Evolutionary conservation across 2,888 invertebrate species (phyloP).

Genomic region (Limnephilus rhombicus): DNA sequence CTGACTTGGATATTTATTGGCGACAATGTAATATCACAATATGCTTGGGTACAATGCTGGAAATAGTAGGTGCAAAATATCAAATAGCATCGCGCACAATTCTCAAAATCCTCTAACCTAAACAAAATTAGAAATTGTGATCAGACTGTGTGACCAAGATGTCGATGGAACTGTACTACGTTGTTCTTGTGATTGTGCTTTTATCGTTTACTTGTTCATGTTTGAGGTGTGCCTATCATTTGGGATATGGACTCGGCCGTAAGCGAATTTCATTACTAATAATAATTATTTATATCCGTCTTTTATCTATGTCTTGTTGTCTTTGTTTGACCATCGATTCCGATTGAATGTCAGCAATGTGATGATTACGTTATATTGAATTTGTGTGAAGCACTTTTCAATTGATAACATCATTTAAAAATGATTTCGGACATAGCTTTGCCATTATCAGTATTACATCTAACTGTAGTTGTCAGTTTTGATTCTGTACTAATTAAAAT

Average conservation of each 20-base stretch:
- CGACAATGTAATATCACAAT: background rate
- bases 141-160: background rate
- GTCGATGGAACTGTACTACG: background rate
- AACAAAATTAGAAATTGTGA: background rate
- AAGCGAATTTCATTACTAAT: background rate
- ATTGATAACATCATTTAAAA: background rate
- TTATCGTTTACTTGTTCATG: background rate
- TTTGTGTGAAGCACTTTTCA: too few species aligned
- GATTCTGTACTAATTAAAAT: background rate
- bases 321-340: background rate
- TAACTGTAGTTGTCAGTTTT: background rate
- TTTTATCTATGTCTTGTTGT: background rate
- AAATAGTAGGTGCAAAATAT: background rate
- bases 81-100: background rate
- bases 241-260: conserved; percentile 1
- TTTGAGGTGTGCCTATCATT: background rate
- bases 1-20: background rate
- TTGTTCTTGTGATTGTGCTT: background rate
- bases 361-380: background rate
- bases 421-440: background rate
- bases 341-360: background rate
- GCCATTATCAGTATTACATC: background rate
- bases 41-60: background rate
- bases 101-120: background rate
- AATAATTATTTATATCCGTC: background rate